phyloP scores from a whole-genome alignment of 2,888 invertebrate species.

The Sphaerophoria rueppellii region DNA sequence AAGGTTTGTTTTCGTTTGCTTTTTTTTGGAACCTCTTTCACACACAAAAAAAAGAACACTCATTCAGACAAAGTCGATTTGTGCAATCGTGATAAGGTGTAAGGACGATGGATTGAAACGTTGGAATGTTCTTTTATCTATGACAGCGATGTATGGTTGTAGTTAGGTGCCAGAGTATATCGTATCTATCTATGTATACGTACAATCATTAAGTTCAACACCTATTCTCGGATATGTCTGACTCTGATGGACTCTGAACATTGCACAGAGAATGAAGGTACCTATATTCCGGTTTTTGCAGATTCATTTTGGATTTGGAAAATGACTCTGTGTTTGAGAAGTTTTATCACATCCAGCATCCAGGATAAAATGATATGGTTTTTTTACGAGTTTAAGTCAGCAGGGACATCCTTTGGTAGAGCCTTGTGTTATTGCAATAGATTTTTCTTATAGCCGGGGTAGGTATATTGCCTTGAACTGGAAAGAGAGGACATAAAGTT shows the following conservation, averaged over 20 bases:
- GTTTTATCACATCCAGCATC: not conserved
- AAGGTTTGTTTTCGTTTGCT: not conserved
- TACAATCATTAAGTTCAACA: conserved; percentile 58
- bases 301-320: conserved; percentile 19
- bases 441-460: not conserved
- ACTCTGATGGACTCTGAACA: not conserved
- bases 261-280: not conserved
- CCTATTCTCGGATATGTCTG: conserved; percentile 44
- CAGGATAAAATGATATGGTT: not conserved
- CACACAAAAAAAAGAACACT: not conserved
- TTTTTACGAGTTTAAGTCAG: not conserved
- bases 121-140: conserved; percentile 34
- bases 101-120: conserved; percentile 52
- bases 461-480: not conserved
- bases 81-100: conserved; percentile 56
- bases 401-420: not conserved
- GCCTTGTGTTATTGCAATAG: conserved; percentile 5
- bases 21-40: not conserved
- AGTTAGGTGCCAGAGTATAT: conserved; percentile 18
- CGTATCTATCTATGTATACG: conserved; percentile 23
- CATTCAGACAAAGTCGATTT: conserved; percentile 27
- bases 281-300: not conserved
- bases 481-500: conserved; percentile 12
- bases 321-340: not conserved
- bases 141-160: conserved; percentile 3